A percentile compares a stretch with the other conserved stretches of the same genome.
Conservation (phyloP, 2,797 vertebrate species). For the Thripadectes ignobilis region DNA sequence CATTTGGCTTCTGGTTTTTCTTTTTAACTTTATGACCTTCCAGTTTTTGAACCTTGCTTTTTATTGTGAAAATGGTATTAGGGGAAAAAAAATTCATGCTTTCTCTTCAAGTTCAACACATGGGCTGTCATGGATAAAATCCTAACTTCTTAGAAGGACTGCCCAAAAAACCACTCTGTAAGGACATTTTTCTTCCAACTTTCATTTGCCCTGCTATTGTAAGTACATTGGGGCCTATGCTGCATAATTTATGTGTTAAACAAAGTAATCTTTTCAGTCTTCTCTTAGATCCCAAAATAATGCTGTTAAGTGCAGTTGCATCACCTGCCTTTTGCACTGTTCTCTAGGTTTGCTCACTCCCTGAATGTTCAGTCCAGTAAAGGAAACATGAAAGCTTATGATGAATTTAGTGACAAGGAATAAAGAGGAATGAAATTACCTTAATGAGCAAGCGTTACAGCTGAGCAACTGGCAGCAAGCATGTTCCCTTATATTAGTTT, state of each 20-base stretch:
- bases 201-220: background rate
- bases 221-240: background rate
- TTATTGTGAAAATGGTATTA: background rate
- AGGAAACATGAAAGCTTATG: background rate
- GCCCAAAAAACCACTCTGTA: background rate
- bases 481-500: background rate
- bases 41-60: background rate
- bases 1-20: background rate
- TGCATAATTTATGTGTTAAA: background rate
- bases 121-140: constrained; percentile 57
- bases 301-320: background rate
- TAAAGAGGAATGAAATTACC: background rate
- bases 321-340: background rate
- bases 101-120: background rate
- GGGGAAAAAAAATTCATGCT: background rate
- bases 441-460: background rate
- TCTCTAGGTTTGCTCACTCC: background rate
- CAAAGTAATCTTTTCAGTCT: background rate
- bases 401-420: background rate
- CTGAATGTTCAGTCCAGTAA: background rate
- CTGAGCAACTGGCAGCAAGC: background rate
- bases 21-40: background rate
- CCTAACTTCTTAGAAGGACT: constrained; percentile 58
- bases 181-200: background rate
- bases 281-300: background rate